phyloP scores from a whole-genome alignment of 2,888 invertebrate species.

The Spialia ferax region DNA sequence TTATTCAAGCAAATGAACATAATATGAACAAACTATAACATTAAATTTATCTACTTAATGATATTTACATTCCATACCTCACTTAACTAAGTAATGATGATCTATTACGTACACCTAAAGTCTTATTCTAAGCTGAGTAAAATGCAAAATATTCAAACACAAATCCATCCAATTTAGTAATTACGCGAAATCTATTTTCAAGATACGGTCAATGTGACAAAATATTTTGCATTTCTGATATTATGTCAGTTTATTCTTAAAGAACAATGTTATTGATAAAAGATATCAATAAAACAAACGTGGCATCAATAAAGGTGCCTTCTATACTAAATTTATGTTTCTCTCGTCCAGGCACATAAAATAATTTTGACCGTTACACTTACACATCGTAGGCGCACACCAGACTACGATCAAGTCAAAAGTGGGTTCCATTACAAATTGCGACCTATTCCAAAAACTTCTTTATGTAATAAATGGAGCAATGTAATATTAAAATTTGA shows the following conservation, averaged over 20 bases:
- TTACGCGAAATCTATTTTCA: constrained; percentile 9
- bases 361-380: constrained; percentile 35
- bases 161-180: constrained; percentile 9
- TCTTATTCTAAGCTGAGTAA: constrained; percentile 63
- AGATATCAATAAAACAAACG: constrained; percentile 43
- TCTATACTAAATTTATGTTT: constrained; percentile 34
- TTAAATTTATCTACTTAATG: constrained; percentile 86
- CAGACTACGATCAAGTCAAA: constrained; percentile 46
- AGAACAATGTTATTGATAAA: constrained; percentile 66
- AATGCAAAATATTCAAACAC: constrained; percentile 51
- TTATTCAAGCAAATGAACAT: constrained; percentile 87
- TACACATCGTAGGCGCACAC: constrained; percentile 37
- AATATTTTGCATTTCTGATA: constrained; percentile 73
- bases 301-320: constrained; percentile 34
- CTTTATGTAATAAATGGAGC: not conserved
- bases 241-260: constrained; percentile 69
- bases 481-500: constrained; percentile 3
- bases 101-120: constrained; percentile 76
- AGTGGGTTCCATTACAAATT: constrained; percentile 26
- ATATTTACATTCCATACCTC: constrained; percentile 85
- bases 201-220: constrained; percentile 48
- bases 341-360: constrained; percentile 35
- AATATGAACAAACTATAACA: constrained; percentile 87
- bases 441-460: constrained; percentile 27
- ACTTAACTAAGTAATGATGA: constrained; percentile 75